Conservation (phyloP, 2,113 vertebrate genomes). For the Perognathus longimembris region DNA sequence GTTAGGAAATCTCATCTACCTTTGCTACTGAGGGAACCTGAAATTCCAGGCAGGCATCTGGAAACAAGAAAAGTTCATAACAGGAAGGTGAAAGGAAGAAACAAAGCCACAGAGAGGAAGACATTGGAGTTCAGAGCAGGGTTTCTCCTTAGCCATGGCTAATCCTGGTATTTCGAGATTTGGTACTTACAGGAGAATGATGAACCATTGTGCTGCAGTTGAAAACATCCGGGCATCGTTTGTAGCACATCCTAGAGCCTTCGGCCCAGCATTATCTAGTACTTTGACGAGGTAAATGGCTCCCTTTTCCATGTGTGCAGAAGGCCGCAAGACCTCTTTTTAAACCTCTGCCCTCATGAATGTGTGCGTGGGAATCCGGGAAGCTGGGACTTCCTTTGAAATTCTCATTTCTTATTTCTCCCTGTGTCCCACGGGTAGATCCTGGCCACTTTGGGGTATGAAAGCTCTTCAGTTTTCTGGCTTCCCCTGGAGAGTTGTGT, state of each 20-base stretch:
- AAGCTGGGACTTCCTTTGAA: slow-evolving; percentile 62
- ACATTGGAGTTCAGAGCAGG: not conserved
- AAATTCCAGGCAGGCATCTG: slow-evolving; percentile 3
- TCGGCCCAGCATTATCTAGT: not conserved
- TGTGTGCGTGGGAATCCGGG: not conserved
- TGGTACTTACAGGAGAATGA: not conserved
- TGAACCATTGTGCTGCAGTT: not conserved
- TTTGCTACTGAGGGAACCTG: not conserved
- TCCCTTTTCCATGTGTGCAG: slow-evolving; percentile 43
- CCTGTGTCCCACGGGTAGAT: not conserved
- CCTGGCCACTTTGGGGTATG: slow-evolving; percentile 26
- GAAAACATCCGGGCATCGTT: not conserved
- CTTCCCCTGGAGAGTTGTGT: slow-evolving; percentile 44
- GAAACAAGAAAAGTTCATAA: not conserved
- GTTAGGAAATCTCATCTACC: not conserved
- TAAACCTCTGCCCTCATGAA: slow-evolving; percentile 21
- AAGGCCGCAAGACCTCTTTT: slow-evolving; percentile 34
- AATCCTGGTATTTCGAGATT: slow-evolving; percentile 1
- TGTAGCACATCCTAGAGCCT: not conserved
- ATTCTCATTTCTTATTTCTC: slow-evolving; percentile 41
- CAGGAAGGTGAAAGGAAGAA: not conserved
- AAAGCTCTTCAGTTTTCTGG: slow-evolving; percentile 42
- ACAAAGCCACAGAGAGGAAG: not conserved
- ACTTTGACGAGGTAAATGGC: not conserved
- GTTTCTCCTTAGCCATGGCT: not conserved